Evolutionary conservation across 1,140 invertebrate species (phyloP).

Genomic region (Macrobrachium rosenbergii): DNA sequence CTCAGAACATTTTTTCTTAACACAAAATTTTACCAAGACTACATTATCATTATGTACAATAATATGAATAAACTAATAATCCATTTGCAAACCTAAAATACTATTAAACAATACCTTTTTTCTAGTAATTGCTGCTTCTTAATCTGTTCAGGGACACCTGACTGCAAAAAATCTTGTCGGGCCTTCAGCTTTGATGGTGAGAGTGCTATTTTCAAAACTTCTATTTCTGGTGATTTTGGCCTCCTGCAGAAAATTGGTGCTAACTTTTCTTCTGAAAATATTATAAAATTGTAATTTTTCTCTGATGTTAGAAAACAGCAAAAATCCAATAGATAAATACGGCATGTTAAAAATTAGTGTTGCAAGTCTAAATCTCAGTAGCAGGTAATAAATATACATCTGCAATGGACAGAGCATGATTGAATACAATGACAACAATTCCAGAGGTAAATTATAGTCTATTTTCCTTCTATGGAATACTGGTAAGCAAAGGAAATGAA

Average conservation of each 20-base stretch:
- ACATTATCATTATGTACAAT: neutral
- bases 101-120: slow-evolving; percentile 28
- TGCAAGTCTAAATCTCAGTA: no score
- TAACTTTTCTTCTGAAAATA: slow-evolving; percentile 32
- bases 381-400: no score
- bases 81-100: neutral
- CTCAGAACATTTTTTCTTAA: neutral
- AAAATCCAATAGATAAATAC: neutral
- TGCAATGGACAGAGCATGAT: no score
- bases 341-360: no score
- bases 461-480: no score
- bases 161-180: slow-evolving; percentile 50
- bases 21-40: neutral
- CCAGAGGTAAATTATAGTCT: no score
- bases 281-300: neutral
- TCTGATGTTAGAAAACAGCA: neutral
- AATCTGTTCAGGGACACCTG: slow-evolving; percentile 41
- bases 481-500: no score
- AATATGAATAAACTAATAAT: neutral
- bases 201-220: slow-evolving; percentile 33
- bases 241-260: slow-evolving; percentile 54
- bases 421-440: no score
- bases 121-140: slow-evolving; percentile 38
- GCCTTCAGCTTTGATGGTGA: slow-evolving; percentile 49
- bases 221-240: slow-evolving; percentile 11